Evolutionary conservation across 1,140 invertebrate genomes (phyloP).

Genomic region (Meloidogyne hapla): DNA sequence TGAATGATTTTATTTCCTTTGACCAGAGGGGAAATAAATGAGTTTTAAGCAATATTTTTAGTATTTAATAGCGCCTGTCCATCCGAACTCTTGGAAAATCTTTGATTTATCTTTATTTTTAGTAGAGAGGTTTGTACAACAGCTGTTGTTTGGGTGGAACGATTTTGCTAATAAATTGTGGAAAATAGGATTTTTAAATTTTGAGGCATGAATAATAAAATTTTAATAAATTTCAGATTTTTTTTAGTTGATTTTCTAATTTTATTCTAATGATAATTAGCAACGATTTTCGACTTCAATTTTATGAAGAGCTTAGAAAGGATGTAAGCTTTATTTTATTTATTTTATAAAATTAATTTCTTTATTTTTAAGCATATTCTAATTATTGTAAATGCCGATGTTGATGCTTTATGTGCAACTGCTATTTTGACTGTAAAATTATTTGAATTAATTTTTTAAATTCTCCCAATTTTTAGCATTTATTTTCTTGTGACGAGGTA

Average conservation of each 20-base stretch:
- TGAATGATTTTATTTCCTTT: background rate
- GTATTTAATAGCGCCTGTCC: background rate
- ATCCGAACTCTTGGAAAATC: background rate
- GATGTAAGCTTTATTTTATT: conserved; percentile 14
- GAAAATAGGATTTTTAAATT: background rate
- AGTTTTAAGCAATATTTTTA: background rate
- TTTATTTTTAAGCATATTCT: conserved; percentile 25
- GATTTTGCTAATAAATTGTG: conserved; percentile 14
- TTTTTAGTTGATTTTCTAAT: background rate
- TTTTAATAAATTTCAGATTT: too few relatives aligned
- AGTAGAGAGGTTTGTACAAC: background rate
- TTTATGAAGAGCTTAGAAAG: conserved; percentile 29
- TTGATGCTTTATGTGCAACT: conserved; percentile 29
- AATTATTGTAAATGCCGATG: conserved; percentile 33
- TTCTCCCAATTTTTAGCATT: conserved; percentile 29
- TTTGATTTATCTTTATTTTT: background rate
- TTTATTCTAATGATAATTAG: conserved; percentile 25
- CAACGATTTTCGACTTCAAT: conserved; percentile 32
- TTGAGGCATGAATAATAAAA: too few relatives aligned
- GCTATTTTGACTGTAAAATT: conserved; percentile 33
- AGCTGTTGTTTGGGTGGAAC: conserved; percentile 3
- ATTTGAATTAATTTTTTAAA: conserved; percentile 2
- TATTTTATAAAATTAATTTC: conserved; percentile 1
- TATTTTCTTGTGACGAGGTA: conserved; percentile 36
- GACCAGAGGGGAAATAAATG: background rate